Evolutionary conservation across 1,140 invertebrate genomes (phyloP).

Genomic region (Pachypeltis micranthus): DNA sequence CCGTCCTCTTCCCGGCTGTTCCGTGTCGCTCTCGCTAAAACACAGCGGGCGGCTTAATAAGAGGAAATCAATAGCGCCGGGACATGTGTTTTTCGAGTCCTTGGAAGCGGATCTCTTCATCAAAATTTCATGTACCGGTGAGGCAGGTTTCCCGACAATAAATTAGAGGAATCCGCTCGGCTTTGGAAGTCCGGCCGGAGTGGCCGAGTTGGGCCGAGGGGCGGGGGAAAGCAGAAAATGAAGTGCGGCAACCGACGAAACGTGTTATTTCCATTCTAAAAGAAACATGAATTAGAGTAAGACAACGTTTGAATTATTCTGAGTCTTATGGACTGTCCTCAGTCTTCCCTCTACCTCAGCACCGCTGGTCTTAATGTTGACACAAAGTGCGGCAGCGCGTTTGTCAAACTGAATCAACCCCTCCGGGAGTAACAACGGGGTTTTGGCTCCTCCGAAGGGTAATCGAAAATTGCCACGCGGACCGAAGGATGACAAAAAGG

Average conservation of each 20-base stretch:
- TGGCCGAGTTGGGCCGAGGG: no score
- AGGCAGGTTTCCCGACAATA: neutral
- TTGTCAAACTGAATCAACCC: no score
- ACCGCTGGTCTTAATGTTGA: no score
- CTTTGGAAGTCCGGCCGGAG: no score
- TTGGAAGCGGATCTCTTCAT: neutral
- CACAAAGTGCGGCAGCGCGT: no score
- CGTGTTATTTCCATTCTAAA: neutral
- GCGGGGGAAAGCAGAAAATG: no score
- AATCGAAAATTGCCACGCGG: neutral
- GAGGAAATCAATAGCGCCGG: neutral
- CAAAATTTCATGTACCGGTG: neutral
- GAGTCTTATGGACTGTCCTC: neutral
- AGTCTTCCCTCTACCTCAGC: no score
- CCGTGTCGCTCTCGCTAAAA: no score
- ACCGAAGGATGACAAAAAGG: neutral
- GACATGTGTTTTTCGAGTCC: neutral
- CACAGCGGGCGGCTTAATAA: neutral
- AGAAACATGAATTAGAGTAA: neutral
- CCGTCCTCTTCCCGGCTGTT: no score
- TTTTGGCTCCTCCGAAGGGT: no score
- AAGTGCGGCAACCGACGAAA: neutral
- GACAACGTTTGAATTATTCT: neutral
- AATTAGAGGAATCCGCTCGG: no score
- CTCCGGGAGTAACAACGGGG: no score